Evolutionary conservation across 2,888 invertebrate species (phyloP), one percentile per base, ranked within the genome.

Genomic region (Dexiosoma caninum): DNA sequence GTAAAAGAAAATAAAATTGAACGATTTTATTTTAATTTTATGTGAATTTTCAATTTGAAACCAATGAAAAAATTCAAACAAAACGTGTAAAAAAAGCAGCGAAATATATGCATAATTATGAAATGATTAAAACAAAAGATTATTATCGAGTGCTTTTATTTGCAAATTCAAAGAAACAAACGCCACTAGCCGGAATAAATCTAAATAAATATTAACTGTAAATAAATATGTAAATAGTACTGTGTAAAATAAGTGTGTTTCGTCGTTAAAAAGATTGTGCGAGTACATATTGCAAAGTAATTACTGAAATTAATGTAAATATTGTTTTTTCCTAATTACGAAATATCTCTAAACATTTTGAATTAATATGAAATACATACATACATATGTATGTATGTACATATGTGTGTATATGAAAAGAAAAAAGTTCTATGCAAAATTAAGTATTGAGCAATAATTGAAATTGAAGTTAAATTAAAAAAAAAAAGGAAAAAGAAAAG

Each of bases 1-100:
- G 42, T 53, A 44, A 59, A 60, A 44, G 37, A 40, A 72, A 62
- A 62, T 44, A 44, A 64, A 62, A 71, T 32, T 49, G 21, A 72
- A 55, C 62, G 62, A 44, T 72, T 62, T 62, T 72, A 62, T 72
- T 72, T 72, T 44, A 64, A 72, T 72, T 71, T 59, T 59, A 46
- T 44, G 35, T 46, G 16, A 57, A 44, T 44, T 44, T 35, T 32
- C 10, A 9, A 30, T 27, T 40, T 53, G 27, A 42, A 67, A 27
- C 9, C 14, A 51, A 27, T 27, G 6, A 27, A 27, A 27, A 12
- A 51, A 53, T 4, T 7, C 1, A 40, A 40, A 30, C 2, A 21
- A 57, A 46, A 35, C 10, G 21, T 66, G 14, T n/a, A 6, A 69
- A 46, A 27, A 49, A 67, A 42, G 37, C n/a, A 30, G 30, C 23